phyloP scores from a whole-genome alignment of 2,113 vertebrate species.

The Oryzias celebensis region DNA sequence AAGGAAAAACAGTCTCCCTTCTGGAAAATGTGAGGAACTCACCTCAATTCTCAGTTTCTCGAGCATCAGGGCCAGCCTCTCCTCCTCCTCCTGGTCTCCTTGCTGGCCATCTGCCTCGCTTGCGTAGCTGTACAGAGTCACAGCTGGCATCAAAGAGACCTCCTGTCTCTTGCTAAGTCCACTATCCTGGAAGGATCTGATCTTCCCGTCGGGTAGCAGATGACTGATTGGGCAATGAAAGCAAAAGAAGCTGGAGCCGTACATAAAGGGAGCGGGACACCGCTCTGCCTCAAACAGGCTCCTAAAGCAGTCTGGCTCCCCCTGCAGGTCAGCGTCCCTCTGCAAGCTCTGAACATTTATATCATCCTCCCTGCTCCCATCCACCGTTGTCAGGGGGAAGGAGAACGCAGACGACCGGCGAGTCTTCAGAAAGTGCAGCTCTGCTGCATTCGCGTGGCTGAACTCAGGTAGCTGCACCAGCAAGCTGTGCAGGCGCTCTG shows the following conservation, averaged over 20 bases:
- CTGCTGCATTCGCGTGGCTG: conserved; percentile 22
- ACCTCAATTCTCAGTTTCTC: conserved; percentile 84
- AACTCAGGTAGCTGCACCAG: conserved; percentile 62
- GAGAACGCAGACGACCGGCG: conserved; percentile 47
- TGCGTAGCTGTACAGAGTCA: conserved; percentile 32
- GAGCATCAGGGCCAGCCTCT: conserved; percentile 82
- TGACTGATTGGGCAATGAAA: conserved; percentile 69
- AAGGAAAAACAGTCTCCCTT: not conserved
- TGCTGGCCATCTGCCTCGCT: conserved; percentile 7
- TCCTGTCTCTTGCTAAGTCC: conserved; percentile 35
- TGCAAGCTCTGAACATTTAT: conserved; percentile 55
- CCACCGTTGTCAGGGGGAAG: conserved; percentile 74
- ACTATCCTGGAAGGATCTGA: conserved; percentile 36
- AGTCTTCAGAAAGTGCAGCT: conserved; percentile 36
- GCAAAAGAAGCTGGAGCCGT: conserved; percentile 72
- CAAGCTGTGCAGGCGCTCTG: conserved; percentile 41
- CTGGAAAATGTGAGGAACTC: not conserved
- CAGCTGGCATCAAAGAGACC: conserved; percentile 5
- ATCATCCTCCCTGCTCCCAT: conserved; percentile 77
- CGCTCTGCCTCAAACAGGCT: conserved; percentile 80
- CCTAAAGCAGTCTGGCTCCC: conserved; percentile 75
- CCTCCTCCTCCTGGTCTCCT: conserved; percentile 70
- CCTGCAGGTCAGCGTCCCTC: conserved; percentile 8
- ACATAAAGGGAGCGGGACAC: conserved; percentile 72
- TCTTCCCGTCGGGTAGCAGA: not conserved